A percentile compares a stretch with the other conserved stretches of the same genome.
Evolutionary conservation across 2,888 invertebrate genomes (phyloP).

Genomic region (Crematogaster levior): DNA sequence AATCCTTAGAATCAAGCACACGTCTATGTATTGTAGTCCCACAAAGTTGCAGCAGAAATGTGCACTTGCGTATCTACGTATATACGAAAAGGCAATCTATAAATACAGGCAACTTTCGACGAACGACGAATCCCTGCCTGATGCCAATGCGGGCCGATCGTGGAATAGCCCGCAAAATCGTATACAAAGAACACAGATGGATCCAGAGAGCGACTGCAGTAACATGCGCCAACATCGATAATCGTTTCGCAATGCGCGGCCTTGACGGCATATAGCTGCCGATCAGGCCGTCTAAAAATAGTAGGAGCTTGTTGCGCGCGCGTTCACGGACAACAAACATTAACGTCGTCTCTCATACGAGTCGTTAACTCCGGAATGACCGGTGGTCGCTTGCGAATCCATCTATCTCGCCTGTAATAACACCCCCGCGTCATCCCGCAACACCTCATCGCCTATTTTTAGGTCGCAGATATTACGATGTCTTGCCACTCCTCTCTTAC

Average conservation of each 20-base stretch:
- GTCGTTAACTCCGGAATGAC: slow-evolving; percentile 80
- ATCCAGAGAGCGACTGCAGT: slow-evolving; percentile 5
- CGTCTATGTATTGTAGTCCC: neutral
- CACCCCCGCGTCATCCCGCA: slow-evolving; percentile 53
- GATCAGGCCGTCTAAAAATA: slow-evolving; percentile 71
- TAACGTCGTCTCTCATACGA: slow-evolving; percentile 78
- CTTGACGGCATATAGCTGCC: slow-evolving; percentile 76
- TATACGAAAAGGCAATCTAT: neutral
- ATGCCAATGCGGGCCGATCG: neutral
- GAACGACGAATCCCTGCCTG: neutral
- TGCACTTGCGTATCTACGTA: neutral
- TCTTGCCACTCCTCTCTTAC: neutral
- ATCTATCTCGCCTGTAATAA: slow-evolving; percentile 76
- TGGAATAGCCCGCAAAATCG: slow-evolving; percentile 17
- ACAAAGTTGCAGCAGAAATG: slow-evolving; percentile 7
- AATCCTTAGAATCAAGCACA: slow-evolving; percentile 22
- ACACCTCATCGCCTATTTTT: slow-evolving; percentile 32
- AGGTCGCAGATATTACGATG: neutral
- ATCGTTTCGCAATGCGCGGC: slow-evolving; percentile 81
- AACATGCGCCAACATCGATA: slow-evolving; percentile 69
- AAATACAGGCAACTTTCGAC: slow-evolving; percentile 10
- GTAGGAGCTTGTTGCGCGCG: slow-evolving; percentile 57
- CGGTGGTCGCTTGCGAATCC: slow-evolving; percentile 69
- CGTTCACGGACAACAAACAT: slow-evolving; percentile 78
- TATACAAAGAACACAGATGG: slow-evolving; percentile 14